Percentiles rank a stretch among this genome's conserved stretches.
Evolutionary conservation across 1,140 invertebrate species (phyloP).

Genomic region (Atta texana): DNA sequence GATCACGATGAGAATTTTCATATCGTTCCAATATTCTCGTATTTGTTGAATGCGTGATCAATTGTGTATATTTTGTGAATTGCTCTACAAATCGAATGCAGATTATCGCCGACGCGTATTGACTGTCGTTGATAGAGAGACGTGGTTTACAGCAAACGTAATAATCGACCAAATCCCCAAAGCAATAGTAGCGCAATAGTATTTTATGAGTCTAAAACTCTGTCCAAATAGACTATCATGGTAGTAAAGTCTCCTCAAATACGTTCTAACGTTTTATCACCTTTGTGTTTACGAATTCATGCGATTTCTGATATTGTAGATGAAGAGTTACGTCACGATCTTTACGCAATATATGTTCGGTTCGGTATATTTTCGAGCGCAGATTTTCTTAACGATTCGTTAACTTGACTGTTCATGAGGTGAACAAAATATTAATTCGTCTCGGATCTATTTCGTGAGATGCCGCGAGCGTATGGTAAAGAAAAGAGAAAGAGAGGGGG

Average conservation of each 20-base stretch:
- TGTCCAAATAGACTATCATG: slow-evolving; percentile 42
- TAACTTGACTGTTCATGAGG: not conserved
- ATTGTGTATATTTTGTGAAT: slow-evolving; percentile 25
- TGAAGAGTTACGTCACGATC: slow-evolving; percentile 27
- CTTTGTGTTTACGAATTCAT: not conserved
- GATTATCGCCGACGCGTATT: not conserved
- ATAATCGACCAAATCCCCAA: not conserved
- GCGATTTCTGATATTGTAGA: slow-evolving; percentile 22
- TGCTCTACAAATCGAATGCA: slow-evolving; percentile 10
- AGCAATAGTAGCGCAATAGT: not conserved
- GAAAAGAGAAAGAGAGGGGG: not conserved
- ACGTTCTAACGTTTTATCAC: not conserved
- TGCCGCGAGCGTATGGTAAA: slow-evolving; percentile 6
- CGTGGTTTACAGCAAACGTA: slow-evolving; percentile 21
- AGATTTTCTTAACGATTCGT: slow-evolving; percentile 44
- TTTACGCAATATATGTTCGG: slow-evolving; percentile 19
- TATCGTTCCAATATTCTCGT: not conserved
- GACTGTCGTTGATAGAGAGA: slow-evolving; percentile 15
- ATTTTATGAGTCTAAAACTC: slow-evolving; percentile 44
- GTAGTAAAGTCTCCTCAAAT: slow-evolving; percentile 1
- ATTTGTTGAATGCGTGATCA: not conserved
- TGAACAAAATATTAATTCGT: slow-evolving; percentile 59
- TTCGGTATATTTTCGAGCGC: not conserved
- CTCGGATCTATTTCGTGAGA: slow-evolving; percentile 56
- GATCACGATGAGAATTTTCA: not conserved